A percentile compares a stretch with the other conserved stretches of the same genome.
Conservation (phyloP, 2,797 vertebrate species). For the Thunnus albacares region DNA sequence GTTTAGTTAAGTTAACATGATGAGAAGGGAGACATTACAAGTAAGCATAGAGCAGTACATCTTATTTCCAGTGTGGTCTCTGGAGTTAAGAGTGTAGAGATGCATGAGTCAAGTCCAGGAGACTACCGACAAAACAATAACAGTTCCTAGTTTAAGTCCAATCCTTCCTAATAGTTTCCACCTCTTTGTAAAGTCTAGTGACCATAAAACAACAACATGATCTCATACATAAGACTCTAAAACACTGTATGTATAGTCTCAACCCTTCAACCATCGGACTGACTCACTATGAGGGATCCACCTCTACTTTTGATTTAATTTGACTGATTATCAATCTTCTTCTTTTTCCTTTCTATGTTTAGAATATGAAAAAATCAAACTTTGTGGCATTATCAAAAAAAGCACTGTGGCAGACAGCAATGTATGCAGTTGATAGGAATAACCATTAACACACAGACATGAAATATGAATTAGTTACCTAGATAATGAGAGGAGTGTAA, state of each 20-base stretch:
- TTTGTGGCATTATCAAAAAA: no score
- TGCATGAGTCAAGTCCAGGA: no score
- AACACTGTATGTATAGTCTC: no score
- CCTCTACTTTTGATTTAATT: no score
- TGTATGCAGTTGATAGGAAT: background rate
- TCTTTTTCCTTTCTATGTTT: no score
- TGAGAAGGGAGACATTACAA: background rate
- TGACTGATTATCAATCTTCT: no score
- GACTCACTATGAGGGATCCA: background rate
- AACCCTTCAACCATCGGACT: background rate
- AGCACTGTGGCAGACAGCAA: background rate
- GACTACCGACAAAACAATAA: no score
- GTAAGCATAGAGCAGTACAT: background rate
- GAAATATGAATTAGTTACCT: background rate
- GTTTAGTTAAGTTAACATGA: background rate
- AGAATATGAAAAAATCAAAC: no score
- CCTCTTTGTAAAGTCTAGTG: background rate
- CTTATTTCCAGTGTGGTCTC: background rate
- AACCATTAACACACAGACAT: background rate
- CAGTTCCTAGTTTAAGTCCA: background rate
- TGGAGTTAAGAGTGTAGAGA: background rate
- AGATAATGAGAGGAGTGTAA: background rate
- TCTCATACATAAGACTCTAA: no score
- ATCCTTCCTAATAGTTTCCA: no score
- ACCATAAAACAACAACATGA: background rate